Evolutionary conservation across 2,888 invertebrate species (phyloP).

Genomic region (Dyspetes luteomarginatus): DNA sequence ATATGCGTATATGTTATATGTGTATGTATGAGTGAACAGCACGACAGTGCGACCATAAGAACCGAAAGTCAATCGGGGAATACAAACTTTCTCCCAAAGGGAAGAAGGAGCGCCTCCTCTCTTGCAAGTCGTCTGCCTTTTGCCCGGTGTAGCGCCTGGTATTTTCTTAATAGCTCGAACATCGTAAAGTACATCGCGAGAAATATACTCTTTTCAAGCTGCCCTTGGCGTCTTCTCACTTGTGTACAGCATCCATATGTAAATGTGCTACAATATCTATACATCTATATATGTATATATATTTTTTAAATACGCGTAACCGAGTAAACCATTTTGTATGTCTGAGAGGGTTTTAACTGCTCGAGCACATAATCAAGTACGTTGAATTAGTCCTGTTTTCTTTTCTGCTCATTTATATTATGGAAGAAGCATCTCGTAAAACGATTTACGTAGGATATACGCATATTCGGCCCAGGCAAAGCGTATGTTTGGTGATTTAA

Average conservation of each 20-base stretch:
- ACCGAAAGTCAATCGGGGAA: conserved; percentile 72
- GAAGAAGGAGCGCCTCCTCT: conserved; percentile 53
- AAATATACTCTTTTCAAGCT: conserved; percentile 17
- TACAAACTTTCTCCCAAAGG: conserved; percentile 74
- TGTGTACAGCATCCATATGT: conserved; percentile 28
- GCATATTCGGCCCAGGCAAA: neutral
- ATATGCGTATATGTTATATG: neutral
- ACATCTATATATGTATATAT: conserved; percentile 7
- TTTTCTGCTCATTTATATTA: conserved; percentile 7
- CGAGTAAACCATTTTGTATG: conserved; percentile 27
- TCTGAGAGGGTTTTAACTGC: conserved; percentile 44
- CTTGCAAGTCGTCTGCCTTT: conserved; percentile 33
- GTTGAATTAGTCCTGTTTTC: conserved; percentile 28
- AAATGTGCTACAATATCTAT: neutral
- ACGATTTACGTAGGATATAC: conserved; percentile 12
- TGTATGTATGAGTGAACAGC: neutral
- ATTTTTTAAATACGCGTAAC: conserved; percentile 48
- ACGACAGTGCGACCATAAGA: conserved; percentile 47
- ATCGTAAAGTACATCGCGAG: conserved; percentile 62
- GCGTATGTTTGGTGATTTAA: conserved; percentile 24
- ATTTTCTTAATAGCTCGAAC: conserved; percentile 35
- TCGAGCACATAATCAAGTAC: conserved; percentile 22
- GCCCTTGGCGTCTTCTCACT: conserved; percentile 48
- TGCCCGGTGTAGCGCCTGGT: conserved; percentile 17
- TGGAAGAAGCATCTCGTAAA: conserved; percentile 27